Percentiles rank a stretch among this genome's conserved stretches.
phyloP scores from a whole-genome alignment of 1,140 invertebrate genomes.

The Colletes latitarsis region DNA sequence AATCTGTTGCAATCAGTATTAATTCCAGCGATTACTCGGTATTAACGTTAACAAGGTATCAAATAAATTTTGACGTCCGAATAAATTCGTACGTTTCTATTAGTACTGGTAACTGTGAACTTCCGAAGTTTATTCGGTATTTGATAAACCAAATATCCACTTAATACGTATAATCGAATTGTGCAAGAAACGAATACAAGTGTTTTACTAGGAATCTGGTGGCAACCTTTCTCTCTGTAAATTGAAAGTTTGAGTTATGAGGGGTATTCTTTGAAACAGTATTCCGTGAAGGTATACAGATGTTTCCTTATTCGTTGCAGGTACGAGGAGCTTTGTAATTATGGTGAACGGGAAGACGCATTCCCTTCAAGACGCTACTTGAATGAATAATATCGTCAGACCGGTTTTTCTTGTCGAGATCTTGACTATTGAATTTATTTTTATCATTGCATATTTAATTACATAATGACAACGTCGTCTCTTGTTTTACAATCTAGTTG shows the following conservation, averaged over 20 bases:
- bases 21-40: no score
- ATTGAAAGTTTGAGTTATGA: background rate
- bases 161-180: no score
- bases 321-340: conserved; percentile 26
- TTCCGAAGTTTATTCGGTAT: no score
- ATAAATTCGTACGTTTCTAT: no score
- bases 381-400: conserved; percentile 20
- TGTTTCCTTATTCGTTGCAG: conserved; percentile 1
- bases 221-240: background rate
- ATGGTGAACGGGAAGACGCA: conserved; percentile 22
- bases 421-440: conserved; percentile 7
- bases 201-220: background rate
- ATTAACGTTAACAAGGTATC: no score
- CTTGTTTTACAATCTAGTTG: no score
- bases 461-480: background rate
- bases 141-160: no score
- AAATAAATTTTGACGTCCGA: no score
- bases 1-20: no score
- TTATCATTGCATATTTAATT: conserved; percentile 20
- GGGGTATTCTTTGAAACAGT: background rate
- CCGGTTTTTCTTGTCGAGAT: conserved; percentile 26
- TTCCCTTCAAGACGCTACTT: conserved; percentile 21
- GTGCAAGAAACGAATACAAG: background rate
- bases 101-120: no score
- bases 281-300: conserved; percentile 6